These are phyloP conservation scores for Zaprionus bogoriensis DNA, from an alignment of 2,888 invertebrate genomes.

Conservation along the genomic window DNA sequence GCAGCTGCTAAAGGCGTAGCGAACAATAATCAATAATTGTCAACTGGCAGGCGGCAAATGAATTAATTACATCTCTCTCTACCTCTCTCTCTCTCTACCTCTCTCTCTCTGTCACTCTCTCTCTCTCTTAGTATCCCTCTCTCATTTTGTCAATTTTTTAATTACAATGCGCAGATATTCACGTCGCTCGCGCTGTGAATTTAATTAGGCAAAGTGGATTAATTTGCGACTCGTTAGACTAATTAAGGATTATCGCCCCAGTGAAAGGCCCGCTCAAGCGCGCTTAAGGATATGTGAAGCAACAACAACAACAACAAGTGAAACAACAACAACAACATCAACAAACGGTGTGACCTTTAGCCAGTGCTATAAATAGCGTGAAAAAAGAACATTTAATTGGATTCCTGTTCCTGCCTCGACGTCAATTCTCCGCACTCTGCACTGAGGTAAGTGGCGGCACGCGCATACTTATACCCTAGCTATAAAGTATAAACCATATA, in stretches of 20 bases:
- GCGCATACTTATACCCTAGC: too few species aligned
- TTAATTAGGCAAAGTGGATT: conserved; percentile 82
- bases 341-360: conserved; percentile 63
- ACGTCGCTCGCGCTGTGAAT: conserved; percentile 46
- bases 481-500: too few species aligned
- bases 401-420: conserved; percentile 41
- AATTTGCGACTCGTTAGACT: conserved; percentile 81
- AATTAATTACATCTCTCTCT: conserved; percentile 70
- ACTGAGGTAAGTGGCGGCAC: conserved; percentile 53
- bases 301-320: conserved; percentile 29
- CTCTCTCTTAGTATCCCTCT: conserved; percentile 3
- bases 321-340: too few species aligned
- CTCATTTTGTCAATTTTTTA: conserved; percentile 50
- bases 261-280: conserved; percentile 11
- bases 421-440: neutral
- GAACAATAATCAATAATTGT: conserved; percentile 78
- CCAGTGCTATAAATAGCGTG: conserved; percentile 47
- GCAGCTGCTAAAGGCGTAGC: conserved; percentile 20
- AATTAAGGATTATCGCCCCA: conserved; percentile 80
- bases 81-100: neutral
- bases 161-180: conserved; percentile 42
- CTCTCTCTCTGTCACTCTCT: neutral
- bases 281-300: conserved; percentile 29
- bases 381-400: conserved; percentile 63
- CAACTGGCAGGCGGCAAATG: conserved; percentile 66